Conservation (phyloP, 2,113 vertebrate species). For the Asarcornis scutulata region DNA sequence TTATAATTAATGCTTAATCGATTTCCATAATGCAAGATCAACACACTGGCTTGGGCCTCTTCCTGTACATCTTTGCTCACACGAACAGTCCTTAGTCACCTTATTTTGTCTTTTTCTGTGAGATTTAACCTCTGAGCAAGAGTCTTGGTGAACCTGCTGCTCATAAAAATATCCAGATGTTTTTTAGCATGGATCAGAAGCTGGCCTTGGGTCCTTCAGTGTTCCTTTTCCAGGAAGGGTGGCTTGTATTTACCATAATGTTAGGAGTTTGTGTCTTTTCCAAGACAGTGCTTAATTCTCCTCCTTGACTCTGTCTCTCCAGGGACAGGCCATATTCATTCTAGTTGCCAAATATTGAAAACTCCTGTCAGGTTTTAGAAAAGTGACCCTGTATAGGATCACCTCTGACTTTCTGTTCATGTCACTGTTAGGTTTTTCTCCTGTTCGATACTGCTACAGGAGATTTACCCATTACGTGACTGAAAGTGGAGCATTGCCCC, state of each 20-base stretch:
- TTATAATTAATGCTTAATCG: constrained; percentile 70
- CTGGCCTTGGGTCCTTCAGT: constrained; percentile 33
- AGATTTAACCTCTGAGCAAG: constrained; percentile 64
- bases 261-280: constrained; percentile 26
- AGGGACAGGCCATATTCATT: background rate
- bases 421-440: background rate
- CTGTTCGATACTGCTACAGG: background rate
- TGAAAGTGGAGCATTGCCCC: background rate
- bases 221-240: constrained; percentile 50
- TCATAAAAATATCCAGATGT: constrained; percentile 67
- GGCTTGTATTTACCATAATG: constrained; percentile 56
- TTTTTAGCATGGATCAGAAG: constrained; percentile 54
- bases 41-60: constrained; percentile 42
- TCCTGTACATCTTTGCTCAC: constrained; percentile 61
- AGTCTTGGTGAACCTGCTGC: constrained; percentile 52
- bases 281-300: constrained; percentile 32
- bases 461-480: background rate
- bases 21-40: constrained; percentile 75
- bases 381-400: background rate
- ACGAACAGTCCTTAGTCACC: constrained; percentile 59
- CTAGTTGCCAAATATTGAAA: constrained; percentile 2
- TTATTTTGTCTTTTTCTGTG: constrained; percentile 70
- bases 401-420: background rate
- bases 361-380: background rate
- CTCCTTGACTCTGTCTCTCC: background rate